Evolutionary conservation across 2,113 vertebrate species (phyloP).

Genomic region (Psephotus haematonotus): DNA sequence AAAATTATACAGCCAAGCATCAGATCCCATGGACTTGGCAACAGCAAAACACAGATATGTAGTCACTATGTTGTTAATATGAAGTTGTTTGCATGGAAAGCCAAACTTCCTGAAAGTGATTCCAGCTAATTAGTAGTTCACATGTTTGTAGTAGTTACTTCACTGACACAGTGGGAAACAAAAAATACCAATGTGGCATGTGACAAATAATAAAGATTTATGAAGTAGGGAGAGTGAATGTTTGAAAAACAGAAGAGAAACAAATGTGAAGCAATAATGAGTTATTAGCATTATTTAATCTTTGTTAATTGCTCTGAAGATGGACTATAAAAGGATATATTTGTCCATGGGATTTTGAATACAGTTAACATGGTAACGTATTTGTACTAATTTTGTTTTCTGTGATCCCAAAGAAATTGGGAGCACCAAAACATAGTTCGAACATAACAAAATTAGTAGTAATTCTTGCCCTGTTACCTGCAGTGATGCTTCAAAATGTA

Average conservation of each 20-base stretch:
- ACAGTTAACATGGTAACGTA: conserved; percentile 82
- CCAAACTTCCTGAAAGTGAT: background rate
- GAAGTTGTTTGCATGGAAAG: background rate
- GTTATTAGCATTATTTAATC: conserved; percentile 6
- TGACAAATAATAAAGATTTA: background rate
- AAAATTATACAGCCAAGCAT: conserved; percentile 83
- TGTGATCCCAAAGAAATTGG: conserved; percentile 73
- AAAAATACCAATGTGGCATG: background rate
- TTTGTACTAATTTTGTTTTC: conserved; percentile 89
- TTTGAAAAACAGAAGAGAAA: background rate
- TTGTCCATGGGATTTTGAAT: conserved; percentile 86
- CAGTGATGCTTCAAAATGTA: conserved; percentile 98
- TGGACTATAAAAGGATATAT: conserved; percentile 64
- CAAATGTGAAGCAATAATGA: background rate
- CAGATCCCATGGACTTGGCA: conserved; percentile 87
- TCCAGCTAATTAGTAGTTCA: background rate
- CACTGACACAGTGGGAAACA: background rate
- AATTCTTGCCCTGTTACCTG: conserved; percentile 83
- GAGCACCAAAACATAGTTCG: conserved; percentile 54
- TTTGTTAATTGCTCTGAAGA: conserved; percentile 9
- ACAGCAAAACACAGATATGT: background rate
- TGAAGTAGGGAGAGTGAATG: background rate
- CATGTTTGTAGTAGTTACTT: background rate
- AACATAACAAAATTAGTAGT: conserved; percentile 86
- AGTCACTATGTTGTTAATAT: background rate